Evolutionary conservation across 2,888 invertebrate genomes (phyloP).

Genomic region (Tetranychus truncatus): DNA sequence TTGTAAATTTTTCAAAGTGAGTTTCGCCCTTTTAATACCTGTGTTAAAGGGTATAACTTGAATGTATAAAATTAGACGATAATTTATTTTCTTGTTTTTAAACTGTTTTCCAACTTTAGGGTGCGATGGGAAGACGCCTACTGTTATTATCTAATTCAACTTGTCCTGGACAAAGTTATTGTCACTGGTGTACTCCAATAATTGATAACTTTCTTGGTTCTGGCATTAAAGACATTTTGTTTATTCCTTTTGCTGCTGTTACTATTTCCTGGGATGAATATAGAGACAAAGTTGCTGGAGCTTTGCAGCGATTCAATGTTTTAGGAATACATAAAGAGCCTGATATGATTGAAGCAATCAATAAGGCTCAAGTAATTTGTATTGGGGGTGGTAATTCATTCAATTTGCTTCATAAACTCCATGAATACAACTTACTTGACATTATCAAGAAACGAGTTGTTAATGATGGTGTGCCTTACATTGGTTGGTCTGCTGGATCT

Average conservation of each 20-base stretch:
- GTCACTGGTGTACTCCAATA: conserved; percentile 15
- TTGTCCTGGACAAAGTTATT: conserved; percentile 10
- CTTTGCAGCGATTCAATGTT: conserved; percentile 37
- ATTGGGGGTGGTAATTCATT: conserved; percentile 64
- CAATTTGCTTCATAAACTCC: conserved; percentile 48
- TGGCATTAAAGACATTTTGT: conserved; percentile 44
- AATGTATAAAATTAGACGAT: too few relatives aligned
- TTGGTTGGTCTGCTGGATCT: conserved; percentile 62
- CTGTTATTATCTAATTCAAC: conserved; percentile 22
- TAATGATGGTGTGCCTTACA: conserved; percentile 46
- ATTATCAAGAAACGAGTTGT: conserved; percentile 39
- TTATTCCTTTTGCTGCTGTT: conserved; percentile 51
- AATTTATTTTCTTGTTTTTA: too few relatives aligned
- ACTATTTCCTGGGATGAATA: conserved; percentile 45
- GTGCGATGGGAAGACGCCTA: not conserved
- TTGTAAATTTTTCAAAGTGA: too few relatives aligned
- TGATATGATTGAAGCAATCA: conserved; percentile 42
- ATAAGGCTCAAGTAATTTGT: conserved; percentile 49
- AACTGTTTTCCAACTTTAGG: too few relatives aligned
- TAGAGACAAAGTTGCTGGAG: conserved; percentile 41
- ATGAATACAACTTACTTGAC: conserved; percentile 47
- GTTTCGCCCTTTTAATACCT: too few relatives aligned
- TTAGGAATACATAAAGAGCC: conserved; percentile 44
- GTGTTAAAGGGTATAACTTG: too few relatives aligned
- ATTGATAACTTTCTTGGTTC: conserved; percentile 16